phyloP scores from a whole-genome alignment of 2,113 vertebrate species.

The Irena cyanogastra region DNA sequence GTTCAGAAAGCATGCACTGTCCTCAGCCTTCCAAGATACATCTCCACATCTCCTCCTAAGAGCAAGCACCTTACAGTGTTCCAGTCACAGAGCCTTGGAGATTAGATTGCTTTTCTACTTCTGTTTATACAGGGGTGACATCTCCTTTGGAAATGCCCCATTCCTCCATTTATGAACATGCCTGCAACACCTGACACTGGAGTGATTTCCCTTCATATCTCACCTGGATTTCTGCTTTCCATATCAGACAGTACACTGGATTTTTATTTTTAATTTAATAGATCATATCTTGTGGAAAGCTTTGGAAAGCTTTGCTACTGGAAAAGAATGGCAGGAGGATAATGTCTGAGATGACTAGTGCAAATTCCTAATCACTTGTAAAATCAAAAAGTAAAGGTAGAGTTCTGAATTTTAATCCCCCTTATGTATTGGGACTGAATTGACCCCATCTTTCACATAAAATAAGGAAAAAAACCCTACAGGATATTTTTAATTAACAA shows the following conservation, averaged over 20 bases:
- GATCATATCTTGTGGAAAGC: neutral
- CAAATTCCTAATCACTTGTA: neutral
- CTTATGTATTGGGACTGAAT: neutral
- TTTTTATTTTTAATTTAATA: neutral
- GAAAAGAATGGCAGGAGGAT: neutral
- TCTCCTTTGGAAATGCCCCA: neutral
- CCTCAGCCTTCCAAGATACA: neutral
- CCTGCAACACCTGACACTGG: neutral
- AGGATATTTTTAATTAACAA: neutral
- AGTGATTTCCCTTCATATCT: neutral
- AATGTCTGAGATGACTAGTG: neutral
- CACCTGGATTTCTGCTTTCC: neutral
- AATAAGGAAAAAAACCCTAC: neutral
- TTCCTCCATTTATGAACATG: neutral
- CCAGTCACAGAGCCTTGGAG: neutral
- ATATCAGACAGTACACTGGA: neutral
- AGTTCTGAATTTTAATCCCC: neutral
- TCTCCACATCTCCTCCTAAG: neutral
- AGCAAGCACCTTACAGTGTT: neutral
- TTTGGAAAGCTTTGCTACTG: neutral
- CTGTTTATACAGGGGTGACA: neutral
- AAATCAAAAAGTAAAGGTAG: neutral
- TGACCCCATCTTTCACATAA: neutral
- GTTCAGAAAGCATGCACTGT: neutral
- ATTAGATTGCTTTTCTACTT: neutral